Conservation (phyloP, 2,797 vertebrate species). For the Cynodonichthys magdalenae region DNA sequence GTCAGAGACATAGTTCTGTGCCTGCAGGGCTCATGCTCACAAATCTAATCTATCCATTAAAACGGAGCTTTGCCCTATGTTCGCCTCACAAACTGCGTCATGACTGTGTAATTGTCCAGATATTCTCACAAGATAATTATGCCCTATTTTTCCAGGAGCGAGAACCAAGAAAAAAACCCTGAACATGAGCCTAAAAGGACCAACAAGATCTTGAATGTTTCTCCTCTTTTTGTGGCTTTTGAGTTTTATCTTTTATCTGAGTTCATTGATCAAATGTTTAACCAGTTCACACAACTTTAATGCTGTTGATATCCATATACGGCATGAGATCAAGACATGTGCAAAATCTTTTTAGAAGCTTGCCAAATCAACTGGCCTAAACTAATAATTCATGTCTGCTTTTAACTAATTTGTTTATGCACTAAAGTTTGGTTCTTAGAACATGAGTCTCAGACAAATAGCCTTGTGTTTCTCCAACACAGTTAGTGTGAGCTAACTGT, state of each 20-base stretch:
- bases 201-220: conserved; percentile 5
- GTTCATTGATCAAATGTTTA: conserved; percentile 22
- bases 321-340: neutral
- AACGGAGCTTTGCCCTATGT: conserved; percentile 62
- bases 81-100: conserved; percentile 59
- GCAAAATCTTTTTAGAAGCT: conserved; percentile 1
- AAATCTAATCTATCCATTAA: conserved; percentile 77
- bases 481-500: neutral
- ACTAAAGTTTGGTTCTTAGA: neutral
- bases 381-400: neutral
- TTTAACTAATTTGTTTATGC: conserved; percentile 9
- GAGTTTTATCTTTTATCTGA: conserved; percentile 21
- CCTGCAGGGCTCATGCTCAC: conserved; percentile 59
- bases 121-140: conserved; percentile 70
- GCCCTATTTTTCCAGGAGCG: conserved; percentile 46
- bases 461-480: neutral
- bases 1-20: conserved; percentile 55
- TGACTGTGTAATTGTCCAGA: conserved; percentile 69
- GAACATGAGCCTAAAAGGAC: conserved; percentile 5
- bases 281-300: conserved; percentile 10
- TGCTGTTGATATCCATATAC: no score
- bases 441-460: neutral
- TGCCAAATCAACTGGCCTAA: neutral
- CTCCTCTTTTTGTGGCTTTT: conserved; percentile 2
- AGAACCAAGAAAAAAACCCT: conserved; percentile 31